A percentile compares a stretch with the other conserved stretches of the same genome.
These are phyloP conservation scores for Todus mexicanus DNA, from an alignment of 2,797 vertebrate species.

Conservation along the genomic window DNA sequence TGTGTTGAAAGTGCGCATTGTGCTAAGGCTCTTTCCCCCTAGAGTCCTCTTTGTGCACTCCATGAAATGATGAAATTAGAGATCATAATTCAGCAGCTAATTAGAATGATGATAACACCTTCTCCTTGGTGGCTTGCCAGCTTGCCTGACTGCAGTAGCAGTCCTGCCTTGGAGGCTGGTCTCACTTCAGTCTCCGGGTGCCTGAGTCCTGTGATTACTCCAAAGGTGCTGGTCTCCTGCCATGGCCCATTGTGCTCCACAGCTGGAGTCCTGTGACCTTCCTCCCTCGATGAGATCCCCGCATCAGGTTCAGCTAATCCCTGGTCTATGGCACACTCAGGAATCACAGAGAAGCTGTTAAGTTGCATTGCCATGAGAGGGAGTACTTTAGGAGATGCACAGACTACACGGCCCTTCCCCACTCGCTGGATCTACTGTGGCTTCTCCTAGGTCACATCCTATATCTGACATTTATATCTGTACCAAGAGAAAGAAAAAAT, in stretches of 20 bases:
- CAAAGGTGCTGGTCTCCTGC: neutral
- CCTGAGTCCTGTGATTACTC: neutral
- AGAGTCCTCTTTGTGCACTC: neutral
- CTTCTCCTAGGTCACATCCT: neutral
- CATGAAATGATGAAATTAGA: neutral
- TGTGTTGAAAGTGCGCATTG: conserved; percentile 11
- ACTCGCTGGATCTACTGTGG: neutral
- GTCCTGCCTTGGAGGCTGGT: neutral
- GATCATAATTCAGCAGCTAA: conserved; percentile 34
- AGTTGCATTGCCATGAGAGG: neutral
- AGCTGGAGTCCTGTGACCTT: neutral
- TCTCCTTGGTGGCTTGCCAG: neutral
- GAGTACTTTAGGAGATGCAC: neutral
- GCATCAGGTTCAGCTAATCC: neutral
- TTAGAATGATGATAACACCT: conserved; percentile 37
- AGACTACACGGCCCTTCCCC: neutral
- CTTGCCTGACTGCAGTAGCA: neutral
- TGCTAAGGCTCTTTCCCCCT: neutral
- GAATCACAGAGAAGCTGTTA: neutral
- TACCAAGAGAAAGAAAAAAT: neutral
- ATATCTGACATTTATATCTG: neutral
- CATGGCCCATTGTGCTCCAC: rapidly evolving
- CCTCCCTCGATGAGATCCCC: neutral
- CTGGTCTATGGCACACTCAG: rapidly evolving
- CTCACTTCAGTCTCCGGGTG: neutral